phyloP scores from a whole-genome alignment of 2,888 invertebrate genomes.

The Acrocyrtus sp. region DNA sequence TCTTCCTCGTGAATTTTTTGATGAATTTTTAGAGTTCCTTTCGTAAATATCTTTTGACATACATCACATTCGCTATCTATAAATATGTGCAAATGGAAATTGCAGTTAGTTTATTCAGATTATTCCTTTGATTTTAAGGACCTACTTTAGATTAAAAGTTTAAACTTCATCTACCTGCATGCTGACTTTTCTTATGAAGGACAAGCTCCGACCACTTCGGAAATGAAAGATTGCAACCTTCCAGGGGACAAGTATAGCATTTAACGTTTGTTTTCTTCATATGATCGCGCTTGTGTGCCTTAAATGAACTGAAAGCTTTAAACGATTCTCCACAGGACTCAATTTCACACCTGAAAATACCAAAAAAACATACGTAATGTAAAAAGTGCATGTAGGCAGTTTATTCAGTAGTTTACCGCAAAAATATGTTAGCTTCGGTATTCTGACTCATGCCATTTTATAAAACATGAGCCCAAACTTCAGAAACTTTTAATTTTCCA shows the following conservation, averaged over 20 bases:
- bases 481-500: too few species aligned
- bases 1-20: slow-evolving; percentile 44
- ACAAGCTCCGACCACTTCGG: slow-evolving; percentile 40
- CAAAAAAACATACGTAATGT: too few species aligned
- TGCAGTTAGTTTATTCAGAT: too few species aligned
- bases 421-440: too few species aligned
- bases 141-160: too few species aligned
- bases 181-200: slow-evolving; percentile 45
- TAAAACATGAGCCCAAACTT: too few species aligned
- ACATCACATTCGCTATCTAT: slow-evolving; percentile 15
- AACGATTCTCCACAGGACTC: slow-evolving; percentile 44
- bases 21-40: slow-evolving; percentile 29
- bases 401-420: too few species aligned
- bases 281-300: slow-evolving; percentile 34
- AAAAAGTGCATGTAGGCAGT: too few species aligned
- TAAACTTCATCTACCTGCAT: slow-evolving; percentile 22
- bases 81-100: too few species aligned
- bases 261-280: slow-evolving; percentile 17
- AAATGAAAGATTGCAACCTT: slow-evolving; percentile 45
- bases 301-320: slow-evolving; percentile 23
- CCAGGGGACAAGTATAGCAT: slow-evolving; percentile 20
- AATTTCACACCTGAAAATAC: slow-evolving; percentile 49
- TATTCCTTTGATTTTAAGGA: too few species aligned
- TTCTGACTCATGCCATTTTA: too few species aligned
- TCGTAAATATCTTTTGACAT: slow-evolving; percentile 35